Evolutionary conservation across 37 sponge, comb jelly and placozoan genomes (phyloP).

Genomic region (Lycopodina hypogea): DNA sequence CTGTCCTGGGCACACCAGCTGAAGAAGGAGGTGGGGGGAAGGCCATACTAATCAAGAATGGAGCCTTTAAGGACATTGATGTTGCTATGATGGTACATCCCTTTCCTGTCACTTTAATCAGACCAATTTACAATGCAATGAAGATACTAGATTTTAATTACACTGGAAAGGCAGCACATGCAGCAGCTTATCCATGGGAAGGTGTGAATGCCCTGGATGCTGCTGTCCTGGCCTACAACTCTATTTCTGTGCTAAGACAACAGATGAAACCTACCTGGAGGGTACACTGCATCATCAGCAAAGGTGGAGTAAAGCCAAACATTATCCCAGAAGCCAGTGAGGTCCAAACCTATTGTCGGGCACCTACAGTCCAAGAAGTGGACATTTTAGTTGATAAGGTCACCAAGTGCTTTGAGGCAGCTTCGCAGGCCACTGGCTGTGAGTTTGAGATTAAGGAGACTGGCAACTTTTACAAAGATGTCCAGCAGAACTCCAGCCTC

Average conservation of each 20-base stretch:
- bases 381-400: conserved; percentile 46
- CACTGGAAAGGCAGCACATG: conserved; percentile 82
- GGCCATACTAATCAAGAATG: conserved; percentile 62
- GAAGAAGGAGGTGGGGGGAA: conserved; percentile 89
- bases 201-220: conserved; percentile 93
- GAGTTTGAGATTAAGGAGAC: conserved; percentile 47
- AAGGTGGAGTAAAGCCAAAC: conserved; percentile 87
- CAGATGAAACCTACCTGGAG: conserved; percentile 86
- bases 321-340: conserved; percentile 72
- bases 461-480: conserved; percentile 26
- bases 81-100: conserved; percentile 96
- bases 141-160: conserved; percentile 1
- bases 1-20: conserved; percentile 89
- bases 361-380: conserved; percentile 63
- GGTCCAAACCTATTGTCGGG: conserved; percentile 57
- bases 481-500: conserved; percentile 49
- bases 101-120: not conserved
- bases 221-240: conserved; percentile 85
- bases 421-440: conserved; percentile 81
- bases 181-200: conserved; percentile 81
- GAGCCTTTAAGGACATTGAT: conserved; percentile 80
- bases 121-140: conserved; percentile 21
- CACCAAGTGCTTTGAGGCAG: conserved; percentile 56
- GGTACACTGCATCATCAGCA: conserved; percentile 79
- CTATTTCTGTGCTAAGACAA: conserved; percentile 81